Evolutionary conservation across 2,113 vertebrate genomes (phyloP).

Genomic region (Hydrolagus affinis): DNA sequence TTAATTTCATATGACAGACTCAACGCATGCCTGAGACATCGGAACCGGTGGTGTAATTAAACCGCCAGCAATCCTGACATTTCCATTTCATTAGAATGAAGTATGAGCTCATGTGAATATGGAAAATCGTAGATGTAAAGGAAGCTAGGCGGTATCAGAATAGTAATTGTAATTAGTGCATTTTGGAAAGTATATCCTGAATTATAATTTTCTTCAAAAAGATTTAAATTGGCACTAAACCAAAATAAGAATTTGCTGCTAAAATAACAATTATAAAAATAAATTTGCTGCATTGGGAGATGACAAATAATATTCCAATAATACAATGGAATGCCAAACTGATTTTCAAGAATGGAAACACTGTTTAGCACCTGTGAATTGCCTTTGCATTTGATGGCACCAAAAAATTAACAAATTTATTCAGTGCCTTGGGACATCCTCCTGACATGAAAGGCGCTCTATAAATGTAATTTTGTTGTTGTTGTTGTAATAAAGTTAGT

Average conservation of each 20-base stretch:
- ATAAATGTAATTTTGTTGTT: no score
- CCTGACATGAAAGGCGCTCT: no score
- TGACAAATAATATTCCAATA: no score
- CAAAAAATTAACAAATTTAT: no score
- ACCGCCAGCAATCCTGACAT: background rate
- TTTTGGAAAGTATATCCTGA: background rate
- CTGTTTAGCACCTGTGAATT: no score
- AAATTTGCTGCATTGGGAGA: background rate
- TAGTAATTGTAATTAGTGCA: background rate
- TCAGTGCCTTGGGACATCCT: no score
- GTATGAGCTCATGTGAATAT: background rate
- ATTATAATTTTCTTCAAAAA: background rate
- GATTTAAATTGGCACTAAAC: background rate
- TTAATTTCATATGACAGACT: background rate
- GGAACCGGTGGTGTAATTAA: background rate
- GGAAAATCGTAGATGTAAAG: no score
- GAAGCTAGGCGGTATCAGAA: background rate
- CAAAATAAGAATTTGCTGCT: background rate
- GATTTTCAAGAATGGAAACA: no score
- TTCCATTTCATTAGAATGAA: conserved; percentile 16
- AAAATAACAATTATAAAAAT: background rate
- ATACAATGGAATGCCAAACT: no score
- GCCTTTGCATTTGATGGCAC: no score
- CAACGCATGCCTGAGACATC: background rate
- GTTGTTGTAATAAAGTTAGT: no score